Conservation (phyloP, 1,140 invertebrate species). For the Papilio machaon region DNA sequence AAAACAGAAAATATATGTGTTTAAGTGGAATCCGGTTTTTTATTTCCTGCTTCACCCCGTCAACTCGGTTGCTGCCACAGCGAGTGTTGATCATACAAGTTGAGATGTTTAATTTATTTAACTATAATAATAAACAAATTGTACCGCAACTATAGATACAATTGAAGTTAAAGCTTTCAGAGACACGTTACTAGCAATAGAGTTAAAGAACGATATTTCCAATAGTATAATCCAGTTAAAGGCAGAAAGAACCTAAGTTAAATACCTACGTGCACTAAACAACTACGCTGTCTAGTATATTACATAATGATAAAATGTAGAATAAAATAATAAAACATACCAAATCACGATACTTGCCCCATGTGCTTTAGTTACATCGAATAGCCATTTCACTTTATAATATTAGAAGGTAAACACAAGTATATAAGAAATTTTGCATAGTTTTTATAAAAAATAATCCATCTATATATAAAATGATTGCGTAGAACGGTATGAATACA, state of each 20-base stretch:
- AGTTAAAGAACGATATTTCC: not conserved
- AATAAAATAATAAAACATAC: too few relatives aligned
- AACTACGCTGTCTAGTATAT: too few relatives aligned
- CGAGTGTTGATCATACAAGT: not conserved
- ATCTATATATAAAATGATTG: not conserved
- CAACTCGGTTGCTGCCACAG: not conserved
- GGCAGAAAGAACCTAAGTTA: too few relatives aligned
- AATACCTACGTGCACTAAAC: too few relatives aligned
- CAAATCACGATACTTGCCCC: too few relatives aligned
- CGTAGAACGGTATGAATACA: too few relatives aligned
- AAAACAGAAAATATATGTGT: slow-evolving; percentile 78
- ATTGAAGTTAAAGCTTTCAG: not conserved
- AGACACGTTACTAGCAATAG: not conserved
- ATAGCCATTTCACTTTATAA: too few relatives aligned
- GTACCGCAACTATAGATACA: not conserved
- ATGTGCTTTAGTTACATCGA: too few relatives aligned
- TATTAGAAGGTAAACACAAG: too few relatives aligned
- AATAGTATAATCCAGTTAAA: too few relatives aligned
- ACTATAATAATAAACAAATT: not conserved
- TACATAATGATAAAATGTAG: too few relatives aligned
- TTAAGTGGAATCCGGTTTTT: slow-evolving; percentile 71
- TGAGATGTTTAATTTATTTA: not conserved
- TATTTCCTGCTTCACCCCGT: slow-evolving; percentile 50
- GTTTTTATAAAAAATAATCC: not conserved
- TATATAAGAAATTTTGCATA: too few relatives aligned